Percentiles rank a stretch among this genome's conserved stretches.
Conservation (phyloP, 1,140 invertebrate species). For the Aricia agestis region DNA sequence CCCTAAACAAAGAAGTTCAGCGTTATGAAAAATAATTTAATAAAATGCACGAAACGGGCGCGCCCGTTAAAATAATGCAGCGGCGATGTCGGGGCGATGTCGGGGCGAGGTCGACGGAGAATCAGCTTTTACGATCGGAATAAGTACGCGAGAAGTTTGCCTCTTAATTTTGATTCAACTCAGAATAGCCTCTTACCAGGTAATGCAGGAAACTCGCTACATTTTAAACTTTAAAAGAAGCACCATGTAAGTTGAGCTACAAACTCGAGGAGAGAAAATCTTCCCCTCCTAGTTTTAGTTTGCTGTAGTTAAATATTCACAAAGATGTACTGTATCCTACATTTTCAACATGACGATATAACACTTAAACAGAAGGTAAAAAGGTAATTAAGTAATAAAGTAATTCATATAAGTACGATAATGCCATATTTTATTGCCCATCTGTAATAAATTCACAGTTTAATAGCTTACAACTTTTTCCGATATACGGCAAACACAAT, state of each 20-base stretch:
- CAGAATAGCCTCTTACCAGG: slow-evolving; percentile 2
- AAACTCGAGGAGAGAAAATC: not conserved
- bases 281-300: not conserved
- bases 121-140: not conserved
- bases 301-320: too few species aligned
- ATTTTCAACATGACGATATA: too few species aligned
- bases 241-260: not conserved
- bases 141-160: not conserved
- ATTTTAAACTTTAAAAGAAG: slow-evolving; percentile 6
- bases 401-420: too few species aligned
- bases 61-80: slow-evolving; percentile 7
- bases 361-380: too few species aligned
- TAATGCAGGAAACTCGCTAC: not conserved
- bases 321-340: too few species aligned
- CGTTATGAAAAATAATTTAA: not conserved
- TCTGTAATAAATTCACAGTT: too few species aligned
- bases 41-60: not conserved
- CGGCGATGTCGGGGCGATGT: not conserved
- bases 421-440: too few species aligned
- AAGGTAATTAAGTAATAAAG: too few species aligned
- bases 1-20: not conserved
- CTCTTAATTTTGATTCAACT: slow-evolving; percentile 14
- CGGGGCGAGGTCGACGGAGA: not conserved
- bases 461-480: too few species aligned
- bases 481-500: too few species aligned